phyloP scores from a whole-genome alignment of 2,888 invertebrate genomes.

The Nomada goodeniana region DNA sequence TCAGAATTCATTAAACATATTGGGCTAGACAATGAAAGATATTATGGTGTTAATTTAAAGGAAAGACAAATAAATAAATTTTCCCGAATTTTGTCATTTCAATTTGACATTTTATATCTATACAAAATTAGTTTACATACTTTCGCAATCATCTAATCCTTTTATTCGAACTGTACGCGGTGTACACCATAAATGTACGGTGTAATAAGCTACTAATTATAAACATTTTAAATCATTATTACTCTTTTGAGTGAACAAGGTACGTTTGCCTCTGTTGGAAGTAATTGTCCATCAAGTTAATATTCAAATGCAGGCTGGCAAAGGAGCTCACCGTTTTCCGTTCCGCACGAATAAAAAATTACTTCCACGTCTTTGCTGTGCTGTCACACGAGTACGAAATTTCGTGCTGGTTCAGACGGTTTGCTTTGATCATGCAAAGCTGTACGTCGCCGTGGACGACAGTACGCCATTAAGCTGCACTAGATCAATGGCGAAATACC shows the following conservation, averaged over 20 bases:
- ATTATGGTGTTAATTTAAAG: not conserved
- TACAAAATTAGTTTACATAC: not conserved
- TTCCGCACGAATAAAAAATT: constrained; percentile 14
- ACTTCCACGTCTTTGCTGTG: not conserved
- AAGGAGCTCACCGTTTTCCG: not conserved
- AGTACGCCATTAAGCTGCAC: constrained; percentile 38
- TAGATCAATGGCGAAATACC: constrained; percentile 68
- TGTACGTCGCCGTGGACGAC: constrained; percentile 29
- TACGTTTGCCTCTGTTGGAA: not conserved
- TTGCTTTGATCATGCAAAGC: constrained; percentile 41
- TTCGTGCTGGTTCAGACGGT: constrained; percentile 28
- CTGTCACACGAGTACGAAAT: constrained; percentile 18
- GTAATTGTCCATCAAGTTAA: not conserved
- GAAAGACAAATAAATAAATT: not conserved
- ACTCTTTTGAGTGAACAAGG: too few relatives aligned
- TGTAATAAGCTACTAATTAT: too few relatives aligned
- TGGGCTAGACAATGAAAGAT: too few relatives aligned
- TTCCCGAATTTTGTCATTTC: not conserved
- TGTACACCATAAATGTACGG: too few relatives aligned
- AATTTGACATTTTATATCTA: not conserved
- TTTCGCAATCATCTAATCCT: too few relatives aligned
- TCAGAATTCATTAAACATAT: too few relatives aligned
- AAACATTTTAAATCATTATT: not conserved
- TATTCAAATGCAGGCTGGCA: not conserved
- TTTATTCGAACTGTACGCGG: too few relatives aligned